Base-by-base conservation (phyloP, 2,888 invertebrate genomes). In the Pardosa pseudoannulata region DNA sequence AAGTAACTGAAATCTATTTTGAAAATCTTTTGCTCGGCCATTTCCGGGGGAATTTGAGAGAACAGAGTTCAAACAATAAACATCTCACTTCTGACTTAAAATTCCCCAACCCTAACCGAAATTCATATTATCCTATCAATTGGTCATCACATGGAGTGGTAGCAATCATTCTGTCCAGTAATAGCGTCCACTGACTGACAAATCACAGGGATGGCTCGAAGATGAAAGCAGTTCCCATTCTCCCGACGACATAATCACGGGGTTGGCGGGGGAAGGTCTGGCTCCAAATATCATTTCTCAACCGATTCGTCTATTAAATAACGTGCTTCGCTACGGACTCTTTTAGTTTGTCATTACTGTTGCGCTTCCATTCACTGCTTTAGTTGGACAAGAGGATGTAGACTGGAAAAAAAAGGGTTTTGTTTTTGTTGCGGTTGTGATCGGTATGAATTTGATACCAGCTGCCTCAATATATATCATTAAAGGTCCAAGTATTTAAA, bases 191-290 rank as follows among this genome's bases (percentile, higher is more conserved):
- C 50, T 65, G 39, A 46, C 72, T 73, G 79, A 65, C 82, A 82
- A 82, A 82, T 82, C 75, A 76, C 76, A 74, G 72, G 68, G 56
- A 74, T 75, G 82, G 71, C 36, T 71, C 46, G 62, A 64, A 76
- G 76, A 83, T 83, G 82, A 83, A 83, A 76, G 81, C 82, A 83
- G 71, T 83, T 83, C 76, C 71, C 75, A 70, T 75, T 82, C 70
- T 62, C 41, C 31, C 31, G 56, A 65, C 36, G 76, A n/a, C 64
- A 64, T 83, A 83, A 83, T 83, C 82, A 83, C 70, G 56, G 39
- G 50, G 74, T 75, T 56, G 41, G 71, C 23, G 23, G 19, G 64
- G 46, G 50, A 65, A 72, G 71, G 56, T 50, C 71, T 28, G 27
- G 64, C 62, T 71, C 82, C 76, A 76, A 82, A 82, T 72, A 76